Base-by-base conservation (phyloP, 2,888 invertebrate genomes). In the Ochropleura plecta region DNA sequence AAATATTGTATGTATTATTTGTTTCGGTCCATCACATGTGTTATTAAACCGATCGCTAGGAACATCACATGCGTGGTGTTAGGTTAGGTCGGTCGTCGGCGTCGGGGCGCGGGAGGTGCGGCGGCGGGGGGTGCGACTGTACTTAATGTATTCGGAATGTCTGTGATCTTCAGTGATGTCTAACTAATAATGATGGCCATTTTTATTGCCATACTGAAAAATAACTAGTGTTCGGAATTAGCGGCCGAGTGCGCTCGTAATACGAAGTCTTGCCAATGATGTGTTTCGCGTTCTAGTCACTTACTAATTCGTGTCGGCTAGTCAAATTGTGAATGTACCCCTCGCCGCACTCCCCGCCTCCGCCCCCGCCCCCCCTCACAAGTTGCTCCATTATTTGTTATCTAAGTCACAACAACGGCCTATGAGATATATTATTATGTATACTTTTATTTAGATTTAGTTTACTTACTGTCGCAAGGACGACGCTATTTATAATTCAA, bases 271-370 rank as follows among this genome's bases (percentile, higher is more conserved):
- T 95, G 96, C 95, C 96, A 95, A 92, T 92, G 92, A 90, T 91
- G 90, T 90, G 94, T 94, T 92, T 94, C 94, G 93, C 90, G 94
- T 94, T 96, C 96, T 96, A 96, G 96, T 96, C 96, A 96, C 91
- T 95, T 92, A 90, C 93, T 93, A 91, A 94, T 93, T 94, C 93
- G 94, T 95, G 94, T 95, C 92, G 96, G 95, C 96, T 96, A 96
- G 96, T 96, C 96, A 96, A 93, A 92, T 89, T 88, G 79, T 73
- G 72, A 75, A 73, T 77, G 84, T 83, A 74, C 77, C 81, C 62
- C 76, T 78, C 85, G 82, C 81, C 83, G 73, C 83, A 44, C 80
- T 77, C 86, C 82, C 82, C 71, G 81, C 83, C 81, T 51, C 73
- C 40, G 4, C 14, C 73, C 18, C 65, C 49, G 40, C 65, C 42